Conservation (phyloP, 2,797 vertebrate genomes). For the Eulemur coronatus region DNA sequence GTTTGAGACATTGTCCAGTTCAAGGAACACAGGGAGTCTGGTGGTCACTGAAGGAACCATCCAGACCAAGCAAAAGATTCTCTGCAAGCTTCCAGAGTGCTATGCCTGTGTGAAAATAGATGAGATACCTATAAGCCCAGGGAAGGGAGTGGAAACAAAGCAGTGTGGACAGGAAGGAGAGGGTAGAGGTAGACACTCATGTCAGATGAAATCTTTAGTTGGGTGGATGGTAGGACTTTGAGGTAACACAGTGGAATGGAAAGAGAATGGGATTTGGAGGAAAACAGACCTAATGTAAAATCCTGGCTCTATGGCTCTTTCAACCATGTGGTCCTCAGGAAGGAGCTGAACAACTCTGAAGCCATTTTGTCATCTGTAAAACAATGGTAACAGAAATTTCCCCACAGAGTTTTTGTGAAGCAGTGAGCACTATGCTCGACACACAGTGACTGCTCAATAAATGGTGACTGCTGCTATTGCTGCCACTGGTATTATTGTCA, state of each 20-base stretch:
- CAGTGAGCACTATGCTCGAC: not conserved
- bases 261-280: not conserved
- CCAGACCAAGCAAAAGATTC: not conserved
- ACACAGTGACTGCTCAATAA: not conserved
- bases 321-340: not conserved
- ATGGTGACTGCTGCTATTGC: not conserved
- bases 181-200: not conserved
- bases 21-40: not conserved
- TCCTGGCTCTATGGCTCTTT: not conserved
- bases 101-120: not conserved
- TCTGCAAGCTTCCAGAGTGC: not conserved
- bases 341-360: not conserved
- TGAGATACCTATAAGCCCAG: not conserved
- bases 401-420: not conserved
- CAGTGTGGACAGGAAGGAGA: not conserved
- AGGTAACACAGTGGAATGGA: not conserved
- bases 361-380: not conserved
- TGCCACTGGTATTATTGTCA: not conserved
- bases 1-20: not conserved
- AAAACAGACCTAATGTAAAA: not conserved
- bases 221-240: not conserved
- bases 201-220: not conserved
- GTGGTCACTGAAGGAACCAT: not conserved
- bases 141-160: not conserved
- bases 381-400: not conserved